Evolutionary conservation across 2,113 vertebrate species (phyloP).

Genomic region (Meleagris gallopavo): DNA sequence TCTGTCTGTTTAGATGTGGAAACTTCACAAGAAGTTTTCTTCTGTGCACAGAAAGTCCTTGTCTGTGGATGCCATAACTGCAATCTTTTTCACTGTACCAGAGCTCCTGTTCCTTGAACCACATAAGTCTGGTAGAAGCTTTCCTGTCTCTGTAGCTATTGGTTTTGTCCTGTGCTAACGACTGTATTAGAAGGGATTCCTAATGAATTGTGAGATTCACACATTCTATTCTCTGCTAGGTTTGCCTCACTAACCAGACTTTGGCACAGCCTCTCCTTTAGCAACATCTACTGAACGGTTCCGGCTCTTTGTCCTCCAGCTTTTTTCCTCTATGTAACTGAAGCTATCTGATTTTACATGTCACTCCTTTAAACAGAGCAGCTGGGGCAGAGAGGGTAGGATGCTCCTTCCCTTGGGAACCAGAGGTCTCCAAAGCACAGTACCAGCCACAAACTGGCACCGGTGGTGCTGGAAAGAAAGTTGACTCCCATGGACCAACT

Average conservation of each 20-base stretch:
- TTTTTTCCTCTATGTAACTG: not conserved
- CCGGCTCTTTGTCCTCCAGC: not conserved
- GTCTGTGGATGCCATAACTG: not conserved
- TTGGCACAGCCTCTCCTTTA: fast-evolving
- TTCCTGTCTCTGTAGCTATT: not conserved
- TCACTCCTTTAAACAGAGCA: not conserved
- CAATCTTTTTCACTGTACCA: not conserved
- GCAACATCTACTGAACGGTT: not conserved
- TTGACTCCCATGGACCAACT: fast-evolving
- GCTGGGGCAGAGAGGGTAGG: not conserved
- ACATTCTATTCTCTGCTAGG: not conserved
- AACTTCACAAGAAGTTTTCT: constrained; percentile 18
- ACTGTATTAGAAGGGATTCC: not conserved
- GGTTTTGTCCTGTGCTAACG: not conserved
- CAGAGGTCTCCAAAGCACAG: fast-evolving
- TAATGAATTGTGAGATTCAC: not conserved
- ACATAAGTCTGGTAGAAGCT: not conserved
- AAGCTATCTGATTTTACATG: fast-evolving
- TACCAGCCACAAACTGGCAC: not conserved
- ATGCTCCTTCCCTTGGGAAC: not conserved
- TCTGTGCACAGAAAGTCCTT: not conserved
- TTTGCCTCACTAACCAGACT: not conserved
- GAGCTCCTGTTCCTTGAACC: not conserved
- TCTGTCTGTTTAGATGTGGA: constrained; percentile 43
- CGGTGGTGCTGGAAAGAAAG: not conserved